Conservation (phyloP, 1,140 invertebrate species). For the Drosophila sulfurigaster region DNA sequence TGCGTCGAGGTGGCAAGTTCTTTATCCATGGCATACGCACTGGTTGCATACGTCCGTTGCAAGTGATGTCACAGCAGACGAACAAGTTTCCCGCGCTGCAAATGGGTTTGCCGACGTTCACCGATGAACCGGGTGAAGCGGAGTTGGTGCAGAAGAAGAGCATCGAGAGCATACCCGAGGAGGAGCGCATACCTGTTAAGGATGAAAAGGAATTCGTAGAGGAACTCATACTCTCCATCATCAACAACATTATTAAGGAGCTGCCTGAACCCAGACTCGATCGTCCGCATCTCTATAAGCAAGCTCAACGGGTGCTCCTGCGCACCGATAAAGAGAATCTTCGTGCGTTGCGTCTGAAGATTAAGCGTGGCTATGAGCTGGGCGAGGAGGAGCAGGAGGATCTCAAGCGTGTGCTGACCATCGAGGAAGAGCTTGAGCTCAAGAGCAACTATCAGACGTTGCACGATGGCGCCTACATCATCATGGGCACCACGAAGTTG, state of each 20-base stretch:
- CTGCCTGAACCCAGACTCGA: constrained; percentile 45
- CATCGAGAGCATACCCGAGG: constrained; percentile 73
- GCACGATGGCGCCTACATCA: constrained; percentile 77
- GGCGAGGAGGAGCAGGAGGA: constrained; percentile 63
- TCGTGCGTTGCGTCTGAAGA: constrained; percentile 61
- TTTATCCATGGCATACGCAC: constrained; percentile 75
- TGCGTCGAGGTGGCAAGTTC: constrained; percentile 81
- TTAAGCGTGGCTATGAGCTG: constrained; percentile 72
- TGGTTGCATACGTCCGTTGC: constrained; percentile 71
- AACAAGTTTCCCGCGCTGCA: constrained; percentile 69
- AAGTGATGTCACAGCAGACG: constrained; percentile 55
- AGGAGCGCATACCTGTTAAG: constrained; percentile 62
- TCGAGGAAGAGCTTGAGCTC: constrained; percentile 75
- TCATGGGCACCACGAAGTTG: constrained; percentile 67
- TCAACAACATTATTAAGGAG: constrained; percentile 63
- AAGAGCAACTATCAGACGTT: constrained; percentile 69
- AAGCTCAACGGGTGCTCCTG: constrained; percentile 64
- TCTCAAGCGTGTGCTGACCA: constrained; percentile 53
- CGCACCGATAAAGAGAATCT: constrained; percentile 70
- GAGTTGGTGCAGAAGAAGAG: constrained; percentile 69
- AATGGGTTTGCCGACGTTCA: constrained; percentile 67
- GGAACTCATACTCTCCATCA: constrained; percentile 55
- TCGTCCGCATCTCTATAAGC: constrained; percentile 61
- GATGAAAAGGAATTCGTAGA: constrained; percentile 60
- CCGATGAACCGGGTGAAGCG: constrained; percentile 45